Evolutionary conservation across 2,888 invertebrate species (phyloP).

Genomic region (Lasioglossum oenotherae): DNA sequence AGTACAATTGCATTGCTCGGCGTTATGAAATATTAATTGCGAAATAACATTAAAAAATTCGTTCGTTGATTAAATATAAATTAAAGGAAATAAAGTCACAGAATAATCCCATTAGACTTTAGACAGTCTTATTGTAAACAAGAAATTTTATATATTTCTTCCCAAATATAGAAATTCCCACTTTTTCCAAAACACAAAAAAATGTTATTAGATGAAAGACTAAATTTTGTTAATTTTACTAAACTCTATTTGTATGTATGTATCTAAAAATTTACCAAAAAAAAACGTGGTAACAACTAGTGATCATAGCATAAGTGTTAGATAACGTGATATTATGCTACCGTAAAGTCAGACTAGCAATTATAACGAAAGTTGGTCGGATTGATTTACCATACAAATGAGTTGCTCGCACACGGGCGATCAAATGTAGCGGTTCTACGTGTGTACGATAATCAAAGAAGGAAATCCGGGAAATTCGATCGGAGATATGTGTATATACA

Average conservation of each 20-base stretch:
- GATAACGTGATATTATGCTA: background rate
- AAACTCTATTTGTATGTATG: too few relatives aligned
- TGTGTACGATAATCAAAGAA: constrained; percentile 26
- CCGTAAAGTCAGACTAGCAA: background rate
- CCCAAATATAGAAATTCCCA: too few relatives aligned
- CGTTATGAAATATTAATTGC: background rate
- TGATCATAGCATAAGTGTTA: background rate
- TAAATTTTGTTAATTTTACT: too few relatives aligned
- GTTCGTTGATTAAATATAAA: background rate
- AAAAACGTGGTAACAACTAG: too few relatives aligned
- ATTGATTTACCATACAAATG: background rate
- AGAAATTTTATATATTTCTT: too few relatives aligned
- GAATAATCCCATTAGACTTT: too few relatives aligned
- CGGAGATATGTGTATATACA: constrained; percentile 43
- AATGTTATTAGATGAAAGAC: too few relatives aligned
- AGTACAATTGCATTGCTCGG: background rate
- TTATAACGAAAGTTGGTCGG: background rate
- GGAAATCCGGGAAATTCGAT: constrained; percentile 53
- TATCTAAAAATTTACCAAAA: too few relatives aligned
- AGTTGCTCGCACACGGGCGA: background rate
- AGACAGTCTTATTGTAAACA: too few relatives aligned
- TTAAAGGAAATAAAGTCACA: too few relatives aligned
- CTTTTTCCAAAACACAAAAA: too few relatives aligned
- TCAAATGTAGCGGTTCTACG: constrained; percentile 19
- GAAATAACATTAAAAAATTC: background rate